A percentile compares a stretch with the other conserved stretches of the same genome.
phyloP scores from a whole-genome alignment of 2,113 vertebrate genomes.

The Ardeotis arabs region DNA sequence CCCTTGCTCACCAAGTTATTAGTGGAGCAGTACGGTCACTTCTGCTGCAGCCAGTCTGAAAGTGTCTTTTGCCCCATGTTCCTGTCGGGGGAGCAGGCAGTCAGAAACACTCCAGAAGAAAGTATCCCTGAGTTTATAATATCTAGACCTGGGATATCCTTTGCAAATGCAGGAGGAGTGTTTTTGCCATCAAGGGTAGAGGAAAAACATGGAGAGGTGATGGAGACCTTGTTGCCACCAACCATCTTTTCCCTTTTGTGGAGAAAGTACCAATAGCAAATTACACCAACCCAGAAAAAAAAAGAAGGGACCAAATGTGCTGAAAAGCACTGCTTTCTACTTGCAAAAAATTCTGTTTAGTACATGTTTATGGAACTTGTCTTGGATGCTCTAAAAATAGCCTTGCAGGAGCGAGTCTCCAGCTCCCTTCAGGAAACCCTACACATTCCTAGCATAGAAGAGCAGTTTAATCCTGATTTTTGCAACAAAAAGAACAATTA shows the following conservation, averaged over 20 bases:
- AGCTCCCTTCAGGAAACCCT: constrained; percentile 59
- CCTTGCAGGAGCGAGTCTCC: not conserved
- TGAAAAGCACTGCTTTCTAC: not conserved
- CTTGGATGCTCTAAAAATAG: constrained; percentile 66
- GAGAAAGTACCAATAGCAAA: constrained; percentile 35
- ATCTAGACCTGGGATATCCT: not conserved
- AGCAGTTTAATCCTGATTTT: constrained; percentile 56
- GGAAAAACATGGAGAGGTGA: not conserved
- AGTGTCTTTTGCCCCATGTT: not conserved
- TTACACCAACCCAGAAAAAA: constrained; percentile 21
- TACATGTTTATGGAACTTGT: constrained; percentile 55
- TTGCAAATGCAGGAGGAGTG: constrained; percentile 6
- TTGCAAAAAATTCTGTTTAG: constrained; percentile 23
- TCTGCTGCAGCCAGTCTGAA: not conserved
- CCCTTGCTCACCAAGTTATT: not conserved
- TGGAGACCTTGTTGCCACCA: not conserved
- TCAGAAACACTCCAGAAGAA: not conserved
- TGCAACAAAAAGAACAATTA: constrained; percentile 69
- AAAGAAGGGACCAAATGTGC: not conserved
- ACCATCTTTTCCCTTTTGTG: not conserved
- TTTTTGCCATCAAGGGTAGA: not conserved
- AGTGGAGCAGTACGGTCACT: not conserved
- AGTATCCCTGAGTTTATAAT: not conserved
- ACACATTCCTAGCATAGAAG: constrained; percentile 61
- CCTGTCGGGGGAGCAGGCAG: not conserved